phyloP scores from a whole-genome alignment of 2,797 vertebrate species.

The Scleropages formosus region DNA sequence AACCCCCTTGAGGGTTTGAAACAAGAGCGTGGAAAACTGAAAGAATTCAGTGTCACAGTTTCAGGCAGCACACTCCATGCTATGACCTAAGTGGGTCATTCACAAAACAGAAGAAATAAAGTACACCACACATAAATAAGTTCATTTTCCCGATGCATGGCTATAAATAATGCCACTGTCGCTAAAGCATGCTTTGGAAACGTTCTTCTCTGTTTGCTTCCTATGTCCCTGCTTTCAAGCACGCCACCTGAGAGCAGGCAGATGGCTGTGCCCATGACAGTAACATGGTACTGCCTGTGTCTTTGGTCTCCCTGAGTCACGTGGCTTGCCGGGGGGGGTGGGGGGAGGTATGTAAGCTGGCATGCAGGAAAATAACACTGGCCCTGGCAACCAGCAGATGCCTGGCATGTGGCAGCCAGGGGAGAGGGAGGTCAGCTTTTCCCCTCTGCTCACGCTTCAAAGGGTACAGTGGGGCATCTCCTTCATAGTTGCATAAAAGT shows the following conservation, averaged over 20 bases:
- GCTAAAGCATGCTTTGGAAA: slow-evolving; percentile 6
- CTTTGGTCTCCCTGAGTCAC: slow-evolving; percentile 12
- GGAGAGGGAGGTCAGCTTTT: background rate
- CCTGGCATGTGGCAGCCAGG: background rate
- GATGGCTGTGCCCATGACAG: background rate
- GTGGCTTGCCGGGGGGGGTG: background rate
- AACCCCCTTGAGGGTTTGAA: background rate
- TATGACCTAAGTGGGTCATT: background rate
- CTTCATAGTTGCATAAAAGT: background rate
- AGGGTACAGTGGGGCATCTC: too few relatives aligned
- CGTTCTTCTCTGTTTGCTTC: background rate
- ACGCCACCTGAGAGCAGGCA: background rate
- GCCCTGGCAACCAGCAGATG: background rate
- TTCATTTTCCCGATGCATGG: background rate
- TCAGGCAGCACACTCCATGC: background rate
- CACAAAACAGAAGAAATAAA: background rate
- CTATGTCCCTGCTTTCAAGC: background rate
- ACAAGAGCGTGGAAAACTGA: background rate
- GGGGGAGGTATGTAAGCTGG: background rate
- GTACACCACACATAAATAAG: background rate
- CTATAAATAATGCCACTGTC: background rate
- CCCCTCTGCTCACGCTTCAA: background rate
- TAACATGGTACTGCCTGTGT: background rate
- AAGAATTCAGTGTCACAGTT: background rate
- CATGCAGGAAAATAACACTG: background rate